Base-by-base conservation (phyloP, 2,797 vertebrate genomes). In the Coregonus sp. region DNA sequence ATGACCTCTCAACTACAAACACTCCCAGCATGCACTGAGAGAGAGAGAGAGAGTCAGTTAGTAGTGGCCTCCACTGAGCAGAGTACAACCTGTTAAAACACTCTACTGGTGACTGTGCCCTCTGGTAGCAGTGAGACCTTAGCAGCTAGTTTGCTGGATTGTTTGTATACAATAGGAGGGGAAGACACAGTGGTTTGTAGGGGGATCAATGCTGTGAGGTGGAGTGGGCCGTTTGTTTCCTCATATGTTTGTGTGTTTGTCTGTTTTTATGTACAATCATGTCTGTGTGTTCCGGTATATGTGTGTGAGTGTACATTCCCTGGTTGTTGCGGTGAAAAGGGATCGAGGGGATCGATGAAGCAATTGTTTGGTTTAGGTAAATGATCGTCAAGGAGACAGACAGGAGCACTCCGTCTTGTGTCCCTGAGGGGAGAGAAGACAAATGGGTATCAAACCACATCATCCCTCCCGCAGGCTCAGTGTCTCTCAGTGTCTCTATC, bases 341-440 rank as follows among this genome's bases (percentile, higher is more conserved):
- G 87, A 90, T 47, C 9, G 40, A 47, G 40, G 40, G 9, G 40
- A 47, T 92, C 89, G 78, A 92, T 91, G 86, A 80, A 35, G 81
- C 80, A 79, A 90, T 91, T 92, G 89, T 91, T 92, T 90, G 89
- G 89, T 92, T 92, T 92, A 91, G 89, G 89, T 89, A 92, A 92
- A 93, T 92, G 89, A 90, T 92, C 78, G 85, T 83, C 79, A 79
- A 77, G 75, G 84, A 88, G 85, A 89, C 29, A 76, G 86, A 91
- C 89, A 91, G 85, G 78, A 78, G 73, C 86, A 89, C 86, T 93
- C 89, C n/a, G 80, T 93, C 92, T 91, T 93, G 74, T 72, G 85
- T 83, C 83, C 86, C 88, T 84, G 77, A 79, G 81, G 89, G 90
- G 80, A 87, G 74, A 51, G 77, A 90, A 92, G 90, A 91, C 89